A percentile compares a stretch with the other conserved stretches of the same genome.
phyloP scores from a whole-genome alignment of 2,797 vertebrate species.

The Anguilla marmorata region DNA sequence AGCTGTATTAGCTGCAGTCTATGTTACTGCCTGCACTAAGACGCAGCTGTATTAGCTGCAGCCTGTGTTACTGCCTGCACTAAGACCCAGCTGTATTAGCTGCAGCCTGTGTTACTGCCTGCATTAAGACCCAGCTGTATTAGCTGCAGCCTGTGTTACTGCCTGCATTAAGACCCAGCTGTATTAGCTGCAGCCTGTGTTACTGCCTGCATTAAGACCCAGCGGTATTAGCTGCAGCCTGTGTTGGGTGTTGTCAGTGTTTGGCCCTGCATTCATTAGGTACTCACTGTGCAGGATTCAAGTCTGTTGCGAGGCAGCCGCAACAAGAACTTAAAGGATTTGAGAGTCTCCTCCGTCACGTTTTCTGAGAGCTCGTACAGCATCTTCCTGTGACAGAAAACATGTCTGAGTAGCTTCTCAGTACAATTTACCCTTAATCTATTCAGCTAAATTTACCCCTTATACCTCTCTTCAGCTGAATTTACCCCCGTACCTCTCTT shows the following conservation, averaged over 20 bases:
- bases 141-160: background rate
- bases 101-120: background rate
- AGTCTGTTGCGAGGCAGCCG: conserved; percentile 52
- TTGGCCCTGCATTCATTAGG: background rate
- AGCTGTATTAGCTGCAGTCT: background rate
- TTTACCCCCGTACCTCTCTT: background rate
- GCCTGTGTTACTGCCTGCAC: background rate
- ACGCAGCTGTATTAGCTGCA: background rate
- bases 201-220: background rate
- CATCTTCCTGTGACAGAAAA: conserved; percentile 37
- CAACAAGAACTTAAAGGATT: conserved; percentile 62
- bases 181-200: background rate
- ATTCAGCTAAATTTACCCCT: background rate
- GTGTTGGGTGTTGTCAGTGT: background rate
- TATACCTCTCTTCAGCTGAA: too few species aligned
- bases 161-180: background rate
- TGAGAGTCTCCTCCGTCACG: conserved; percentile 53
- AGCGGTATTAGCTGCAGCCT: too few species aligned
- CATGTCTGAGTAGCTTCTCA: background rate
- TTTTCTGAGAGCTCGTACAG: conserved; percentile 62
- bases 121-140: background rate
- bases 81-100: background rate
- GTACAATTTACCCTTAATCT: background rate
- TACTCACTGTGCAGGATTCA: conserved; percentile 61
- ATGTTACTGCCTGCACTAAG: background rate